A percentile compares a stretch with the other conserved stretches of the same genome.
Evolutionary conservation across 2,113 vertebrate genomes (phyloP).

Genomic region (Acrocephalus arundinaceus): DNA sequence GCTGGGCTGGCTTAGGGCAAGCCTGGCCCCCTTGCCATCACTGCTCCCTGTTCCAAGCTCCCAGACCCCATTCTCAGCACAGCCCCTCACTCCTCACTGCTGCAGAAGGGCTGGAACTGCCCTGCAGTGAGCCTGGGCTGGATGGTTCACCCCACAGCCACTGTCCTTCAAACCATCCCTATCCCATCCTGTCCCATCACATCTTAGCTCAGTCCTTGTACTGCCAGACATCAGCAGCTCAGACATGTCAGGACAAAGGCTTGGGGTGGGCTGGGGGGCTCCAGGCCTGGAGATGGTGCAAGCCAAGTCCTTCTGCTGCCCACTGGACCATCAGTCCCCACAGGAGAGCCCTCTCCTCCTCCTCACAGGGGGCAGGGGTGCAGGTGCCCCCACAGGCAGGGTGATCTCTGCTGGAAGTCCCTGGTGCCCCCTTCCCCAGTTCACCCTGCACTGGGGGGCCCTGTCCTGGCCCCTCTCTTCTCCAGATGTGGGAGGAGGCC

Average conservation of each 20-base stretch:
- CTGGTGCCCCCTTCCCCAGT: no score
- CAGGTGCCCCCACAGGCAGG: background rate
- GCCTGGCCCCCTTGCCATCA: fast-evolving
- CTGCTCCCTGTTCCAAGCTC: no score
- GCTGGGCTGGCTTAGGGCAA: background rate
- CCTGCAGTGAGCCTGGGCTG: background rate
- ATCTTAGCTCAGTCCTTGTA: background rate
- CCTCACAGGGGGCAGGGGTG: background rate
- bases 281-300: background rate
- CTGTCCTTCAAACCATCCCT: no score
- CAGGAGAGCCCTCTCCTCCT: background rate
- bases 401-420: background rate
- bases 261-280: background rate
- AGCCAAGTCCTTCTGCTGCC: background rate
- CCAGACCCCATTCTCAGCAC: background rate
- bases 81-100: background rate
- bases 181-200: background rate
- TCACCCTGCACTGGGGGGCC: fast-evolving
- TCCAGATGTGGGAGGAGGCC: slow-evolving; percentile 72
- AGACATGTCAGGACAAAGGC: no score
- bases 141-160: background rate
- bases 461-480: background rate
- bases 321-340: background rate
- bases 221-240: fast-evolving
- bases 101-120: background rate